Conservation (phyloP, 2,113 vertebrate species). For the Megaleporinus macrocephalus region DNA sequence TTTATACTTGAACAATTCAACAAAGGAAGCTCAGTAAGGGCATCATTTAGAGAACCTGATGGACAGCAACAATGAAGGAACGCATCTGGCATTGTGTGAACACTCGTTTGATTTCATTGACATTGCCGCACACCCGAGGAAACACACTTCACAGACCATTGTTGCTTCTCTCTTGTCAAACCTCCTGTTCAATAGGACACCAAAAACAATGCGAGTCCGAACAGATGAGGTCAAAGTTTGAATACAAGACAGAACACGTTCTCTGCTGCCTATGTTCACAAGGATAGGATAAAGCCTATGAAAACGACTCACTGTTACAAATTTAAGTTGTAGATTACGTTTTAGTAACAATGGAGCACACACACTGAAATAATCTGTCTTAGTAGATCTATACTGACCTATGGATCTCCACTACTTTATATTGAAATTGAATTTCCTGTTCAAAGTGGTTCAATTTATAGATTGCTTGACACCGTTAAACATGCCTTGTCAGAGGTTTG, state of each 20-base stretch:
- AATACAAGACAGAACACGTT: constrained; percentile 47
- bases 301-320: not conserved
- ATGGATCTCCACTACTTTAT: not conserved
- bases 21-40: not conserved
- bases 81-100: not conserved
- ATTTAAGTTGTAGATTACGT: not conserved
- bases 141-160: constrained; percentile 62
- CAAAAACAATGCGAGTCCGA: constrained; percentile 72
- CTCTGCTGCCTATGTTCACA: constrained; percentile 2
- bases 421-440: not conserved
- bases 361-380: not conserved
- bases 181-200: constrained; percentile 72
- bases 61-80: constrained; percentile 21
- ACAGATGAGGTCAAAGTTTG: constrained; percentile 71
- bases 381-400: not conserved
- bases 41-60: constrained; percentile 19
- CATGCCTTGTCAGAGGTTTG: not conserved
- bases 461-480: not conserved
- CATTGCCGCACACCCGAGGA: constrained; percentile 31
- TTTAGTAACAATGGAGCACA: not conserved
- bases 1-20: not conserved
- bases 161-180: constrained; percentile 67
- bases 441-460: not conserved
- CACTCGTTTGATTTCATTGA: constrained; percentile 49
- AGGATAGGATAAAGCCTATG: not conserved